Evolutionary conservation across 92 coral and sea anemone species (phyloP).

Genomic region (Ricordea florida): DNA sequence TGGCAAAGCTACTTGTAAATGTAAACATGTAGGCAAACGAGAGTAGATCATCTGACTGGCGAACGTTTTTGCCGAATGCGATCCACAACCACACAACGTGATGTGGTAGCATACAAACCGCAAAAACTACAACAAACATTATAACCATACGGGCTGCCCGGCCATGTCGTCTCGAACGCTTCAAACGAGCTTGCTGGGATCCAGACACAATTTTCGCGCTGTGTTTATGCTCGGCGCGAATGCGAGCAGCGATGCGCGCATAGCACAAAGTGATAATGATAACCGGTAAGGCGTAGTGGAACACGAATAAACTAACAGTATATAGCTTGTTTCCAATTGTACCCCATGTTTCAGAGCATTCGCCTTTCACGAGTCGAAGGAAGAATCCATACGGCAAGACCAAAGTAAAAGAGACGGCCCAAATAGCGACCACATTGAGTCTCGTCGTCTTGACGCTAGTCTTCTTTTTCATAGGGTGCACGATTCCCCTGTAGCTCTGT

Average conservation of each 20-base stretch:
- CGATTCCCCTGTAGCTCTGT: constrained; percentile 72
- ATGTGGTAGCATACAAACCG: constrained; percentile 85
- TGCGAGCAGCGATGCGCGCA: constrained; percentile 47
- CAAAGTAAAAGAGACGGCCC: constrained; percentile 52
- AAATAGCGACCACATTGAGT: constrained; percentile 31
- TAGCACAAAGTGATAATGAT: constrained; percentile 63
- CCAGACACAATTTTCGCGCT: constrained; percentile 56
- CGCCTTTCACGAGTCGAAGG: constrained; percentile 40
- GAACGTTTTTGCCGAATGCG: constrained; percentile 43
- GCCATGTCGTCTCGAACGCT: constrained; percentile 45
- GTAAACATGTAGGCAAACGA: constrained; percentile 77
- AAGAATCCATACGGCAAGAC: constrained; percentile 67
- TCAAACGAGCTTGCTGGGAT: constrained; percentile 38
- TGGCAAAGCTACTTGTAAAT: constrained; percentile 72
- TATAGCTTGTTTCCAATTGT: constrained; percentile 16
- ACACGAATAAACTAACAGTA: constrained; percentile 59
- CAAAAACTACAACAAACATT: constrained; percentile 71
- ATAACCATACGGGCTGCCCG: constrained; percentile 76
- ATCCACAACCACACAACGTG: constrained; percentile 77
- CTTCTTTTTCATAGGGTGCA: constrained; percentile 25
- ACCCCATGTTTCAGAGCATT: constrained; percentile 77
- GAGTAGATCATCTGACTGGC: constrained; percentile 12
- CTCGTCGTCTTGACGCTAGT: not conserved
- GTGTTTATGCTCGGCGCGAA: constrained; percentile 47
- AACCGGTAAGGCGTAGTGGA: constrained; percentile 71